Conservation (phyloP, 1,140 invertebrate genomes). For the Chironomus tepperi region DNA sequence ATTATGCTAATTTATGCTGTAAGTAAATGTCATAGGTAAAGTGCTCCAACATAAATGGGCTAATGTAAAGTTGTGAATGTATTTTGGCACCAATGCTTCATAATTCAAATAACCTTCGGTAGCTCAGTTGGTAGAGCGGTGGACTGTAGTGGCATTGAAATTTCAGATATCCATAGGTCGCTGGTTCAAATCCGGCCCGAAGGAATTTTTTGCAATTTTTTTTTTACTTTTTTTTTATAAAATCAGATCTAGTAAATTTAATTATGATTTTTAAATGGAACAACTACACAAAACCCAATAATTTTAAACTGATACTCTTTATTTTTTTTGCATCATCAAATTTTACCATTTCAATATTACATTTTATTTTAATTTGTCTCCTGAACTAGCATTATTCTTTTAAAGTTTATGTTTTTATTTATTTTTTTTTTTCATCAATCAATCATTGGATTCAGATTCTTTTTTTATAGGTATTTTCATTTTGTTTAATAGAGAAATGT, state of each 20-base stretch:
- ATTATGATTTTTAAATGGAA: too few relatives aligned
- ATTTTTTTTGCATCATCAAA: not conserved
- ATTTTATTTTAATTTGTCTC: conserved; percentile 9
- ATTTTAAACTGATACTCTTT: conserved; percentile 6
- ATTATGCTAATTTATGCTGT: too few relatives aligned
- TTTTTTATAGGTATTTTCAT: too few relatives aligned
- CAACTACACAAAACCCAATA: not conserved
- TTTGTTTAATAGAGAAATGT: too few relatives aligned
- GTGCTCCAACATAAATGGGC: too few relatives aligned
- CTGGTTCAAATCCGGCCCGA: conserved; percentile 62
- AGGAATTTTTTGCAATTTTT: conserved; percentile 38
- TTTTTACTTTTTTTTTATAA: too few relatives aligned
- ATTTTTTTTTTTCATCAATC: not conserved
- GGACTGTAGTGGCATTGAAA: conserved; percentile 29
- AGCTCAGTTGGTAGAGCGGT: conserved; percentile 34
- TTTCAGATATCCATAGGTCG: conserved; percentile 49
- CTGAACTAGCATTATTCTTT: not conserved
- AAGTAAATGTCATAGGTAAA: too few relatives aligned
- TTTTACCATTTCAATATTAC: conserved; percentile 11
- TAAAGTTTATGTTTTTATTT: not conserved
- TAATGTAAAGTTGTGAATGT: too few relatives aligned
- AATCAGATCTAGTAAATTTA: too few relatives aligned
- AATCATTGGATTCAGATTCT: too few relatives aligned
- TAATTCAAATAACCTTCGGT: conserved; percentile 29
- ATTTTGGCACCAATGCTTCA: too few relatives aligned